A percentile compares a stretch with the other conserved stretches of the same genome.
Conservation (phyloP, 2,113 vertebrate genomes). For the Nansenia antarctica region DNA sequence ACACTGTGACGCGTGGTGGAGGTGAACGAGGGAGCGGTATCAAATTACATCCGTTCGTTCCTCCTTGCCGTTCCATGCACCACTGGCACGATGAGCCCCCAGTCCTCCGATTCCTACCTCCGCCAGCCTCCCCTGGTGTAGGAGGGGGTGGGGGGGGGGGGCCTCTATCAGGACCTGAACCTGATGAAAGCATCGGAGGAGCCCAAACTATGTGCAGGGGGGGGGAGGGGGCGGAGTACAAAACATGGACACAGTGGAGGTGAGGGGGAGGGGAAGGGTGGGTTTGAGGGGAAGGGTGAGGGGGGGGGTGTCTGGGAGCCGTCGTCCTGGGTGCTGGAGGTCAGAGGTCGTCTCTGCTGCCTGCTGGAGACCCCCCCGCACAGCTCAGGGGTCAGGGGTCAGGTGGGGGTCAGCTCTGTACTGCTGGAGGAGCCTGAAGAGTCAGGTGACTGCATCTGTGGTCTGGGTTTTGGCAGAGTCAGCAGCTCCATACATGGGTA, state of each 20-base stretch:
- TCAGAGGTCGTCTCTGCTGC: constrained; percentile 1
- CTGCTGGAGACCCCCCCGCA: not conserved
- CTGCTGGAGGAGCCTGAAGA: constrained; percentile 15
- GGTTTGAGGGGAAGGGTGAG: not conserved
- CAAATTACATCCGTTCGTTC: too few species aligned
- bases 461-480: constrained; percentile 12
- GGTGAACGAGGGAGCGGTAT: too few species aligned
- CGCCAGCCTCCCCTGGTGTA: too few species aligned
- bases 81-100: too few species aligned
- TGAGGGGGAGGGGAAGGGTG: not conserved
- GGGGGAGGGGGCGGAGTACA: not conserved
- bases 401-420: not conserved
- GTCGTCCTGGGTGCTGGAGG: constrained; percentile 37
- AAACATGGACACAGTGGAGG: not conserved
- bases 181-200: not conserved
- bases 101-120: too few species aligned
- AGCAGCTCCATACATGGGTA: constrained; percentile 6
- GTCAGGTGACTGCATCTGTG: constrained; percentile 21
- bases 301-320: constrained; percentile 8
- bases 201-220: not conserved
- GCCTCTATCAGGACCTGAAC: not conserved
- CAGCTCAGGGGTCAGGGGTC: not conserved
- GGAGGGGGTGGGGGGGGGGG: too few species aligned
- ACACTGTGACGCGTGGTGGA: too few species aligned
- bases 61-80: too few species aligned